Percentiles rank a stretch among this genome's conserved stretches.
phyloP scores from a whole-genome alignment of 2,888 invertebrate genomes.

The Nowickia ferox region DNA sequence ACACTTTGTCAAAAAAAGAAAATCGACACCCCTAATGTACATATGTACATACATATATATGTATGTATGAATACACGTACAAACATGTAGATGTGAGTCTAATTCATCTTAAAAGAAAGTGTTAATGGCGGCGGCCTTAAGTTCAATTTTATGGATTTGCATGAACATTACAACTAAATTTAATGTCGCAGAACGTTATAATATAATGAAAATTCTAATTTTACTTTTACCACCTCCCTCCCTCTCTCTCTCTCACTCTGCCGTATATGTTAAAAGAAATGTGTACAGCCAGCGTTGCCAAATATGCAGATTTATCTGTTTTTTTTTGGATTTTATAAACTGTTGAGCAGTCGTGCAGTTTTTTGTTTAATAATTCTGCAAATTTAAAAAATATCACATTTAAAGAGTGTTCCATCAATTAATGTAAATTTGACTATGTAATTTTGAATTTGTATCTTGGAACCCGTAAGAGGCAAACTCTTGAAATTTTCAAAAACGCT shows the following conservation, averaged over 20 bases:
- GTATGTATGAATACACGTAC: not conserved
- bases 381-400: no score
- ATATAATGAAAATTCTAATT: slow-evolving; percentile 75
- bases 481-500: no score
- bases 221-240: slow-evolving; percentile 9
- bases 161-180: slow-evolving; percentile 77
- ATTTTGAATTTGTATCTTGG: no score
- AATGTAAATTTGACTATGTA: no score
- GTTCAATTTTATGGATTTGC: slow-evolving; percentile 79
- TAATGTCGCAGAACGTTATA: slow-evolving; percentile 80
- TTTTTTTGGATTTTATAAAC: no score
- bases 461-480: no score
- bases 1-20: no score
- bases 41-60: not conserved
- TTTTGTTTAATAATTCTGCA: no score
- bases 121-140: slow-evolving; percentile 78
- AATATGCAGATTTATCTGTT: not conserved
- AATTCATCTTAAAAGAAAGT: slow-evolving; percentile 73
- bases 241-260: no score
- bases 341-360: no score
- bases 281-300: not conserved
- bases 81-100: not conserved
- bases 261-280: not conserved
- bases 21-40: not conserved
- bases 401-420: no score